A percentile compares a stretch with the other conserved stretches of the same genome.
Conservation (phyloP, 1,140 invertebrate species). For the Leguminivora glycinivorella region DNA sequence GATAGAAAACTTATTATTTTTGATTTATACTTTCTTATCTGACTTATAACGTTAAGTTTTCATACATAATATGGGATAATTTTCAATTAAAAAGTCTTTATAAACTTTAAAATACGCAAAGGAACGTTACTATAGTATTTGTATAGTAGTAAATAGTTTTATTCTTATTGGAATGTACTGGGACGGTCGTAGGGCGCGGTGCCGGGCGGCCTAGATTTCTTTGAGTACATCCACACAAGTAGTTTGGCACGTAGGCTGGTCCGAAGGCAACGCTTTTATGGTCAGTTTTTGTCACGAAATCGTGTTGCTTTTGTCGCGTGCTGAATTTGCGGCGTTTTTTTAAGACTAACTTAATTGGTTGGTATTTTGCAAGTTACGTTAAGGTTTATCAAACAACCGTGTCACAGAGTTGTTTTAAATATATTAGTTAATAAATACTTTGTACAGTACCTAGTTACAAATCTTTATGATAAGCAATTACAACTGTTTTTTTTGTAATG, state of each 20-base stretch:
- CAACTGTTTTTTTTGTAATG: too few relatives aligned
- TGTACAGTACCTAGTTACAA: too few relatives aligned
- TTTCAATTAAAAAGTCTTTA: neutral
- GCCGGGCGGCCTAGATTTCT: constrained; percentile 45
- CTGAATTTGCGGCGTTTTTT: neutral
- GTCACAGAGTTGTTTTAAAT: neutral
- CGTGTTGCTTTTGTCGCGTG: constrained; percentile 1
- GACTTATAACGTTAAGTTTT: neutral
- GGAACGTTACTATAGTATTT: constrained; percentile 27
- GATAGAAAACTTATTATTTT: neutral
- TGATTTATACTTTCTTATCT: neutral
- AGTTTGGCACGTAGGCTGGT: constrained; percentile 26
- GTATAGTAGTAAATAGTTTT: constrained; percentile 29
- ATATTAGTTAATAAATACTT: neutral
- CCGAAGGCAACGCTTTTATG: constrained; percentile 6
- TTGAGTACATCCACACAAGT: constrained; percentile 35
- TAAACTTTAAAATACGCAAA: constrained; percentile 20
- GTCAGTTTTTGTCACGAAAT: constrained; percentile 19
- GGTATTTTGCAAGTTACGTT: neutral
- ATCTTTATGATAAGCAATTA: too few relatives aligned
- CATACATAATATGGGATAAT: constrained; percentile 23
- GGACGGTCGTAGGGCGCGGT: constrained; percentile 44
- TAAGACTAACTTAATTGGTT: neutral
- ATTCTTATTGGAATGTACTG: constrained; percentile 47
- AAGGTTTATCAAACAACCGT: neutral